Percentiles rank a stretch among this genome's conserved stretches.
These are phyloP conservation scores for Lithodes maja DNA, from an alignment of 2,888 invertebrate genomes.

Conservation along the genomic window DNA sequence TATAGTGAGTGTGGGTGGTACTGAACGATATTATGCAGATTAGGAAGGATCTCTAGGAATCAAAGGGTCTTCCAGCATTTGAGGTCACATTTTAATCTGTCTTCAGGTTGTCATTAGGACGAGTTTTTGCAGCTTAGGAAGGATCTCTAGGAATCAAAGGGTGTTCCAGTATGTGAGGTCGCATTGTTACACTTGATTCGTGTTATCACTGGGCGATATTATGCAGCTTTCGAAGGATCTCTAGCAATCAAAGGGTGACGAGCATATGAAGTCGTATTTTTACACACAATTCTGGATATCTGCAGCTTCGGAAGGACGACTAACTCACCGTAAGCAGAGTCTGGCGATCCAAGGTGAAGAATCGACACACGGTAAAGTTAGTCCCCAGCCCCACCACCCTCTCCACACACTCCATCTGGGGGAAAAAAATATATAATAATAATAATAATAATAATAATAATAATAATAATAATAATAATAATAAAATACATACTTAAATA, in stretches of 20 bases:
- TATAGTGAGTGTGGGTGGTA: not conserved
- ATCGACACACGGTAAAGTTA: slow-evolving; percentile 26
- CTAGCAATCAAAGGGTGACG: not conserved
- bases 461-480: not conserved
- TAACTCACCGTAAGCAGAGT: slow-evolving; percentile 35
- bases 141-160: too few relatives aligned
- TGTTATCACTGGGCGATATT: not conserved
- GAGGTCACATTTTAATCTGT: too few relatives aligned
- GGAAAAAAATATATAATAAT: not conserved
- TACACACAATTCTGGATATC: too few relatives aligned
- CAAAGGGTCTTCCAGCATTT: too few relatives aligned
- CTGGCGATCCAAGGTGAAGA: slow-evolving; percentile 33
- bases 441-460: not conserved
- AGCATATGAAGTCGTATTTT: too few relatives aligned
- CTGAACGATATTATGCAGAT: not conserved
- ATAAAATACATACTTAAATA: not conserved
- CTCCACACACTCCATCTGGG: slow-evolving; percentile 25
- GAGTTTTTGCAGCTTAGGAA: too few relatives aligned
- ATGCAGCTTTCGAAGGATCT: not conserved
- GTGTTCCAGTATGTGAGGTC: too few relatives aligned
- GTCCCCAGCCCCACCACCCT: not conserved
- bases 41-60: too few relatives aligned
- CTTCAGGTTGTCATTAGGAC: too few relatives aligned
- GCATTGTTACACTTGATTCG: not conserved
- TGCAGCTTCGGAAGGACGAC: not conserved